Evolutionary conservation across 1,140 invertebrate species (phyloP).

Genomic region (Hyposmocoma kahamanoa): DNA sequence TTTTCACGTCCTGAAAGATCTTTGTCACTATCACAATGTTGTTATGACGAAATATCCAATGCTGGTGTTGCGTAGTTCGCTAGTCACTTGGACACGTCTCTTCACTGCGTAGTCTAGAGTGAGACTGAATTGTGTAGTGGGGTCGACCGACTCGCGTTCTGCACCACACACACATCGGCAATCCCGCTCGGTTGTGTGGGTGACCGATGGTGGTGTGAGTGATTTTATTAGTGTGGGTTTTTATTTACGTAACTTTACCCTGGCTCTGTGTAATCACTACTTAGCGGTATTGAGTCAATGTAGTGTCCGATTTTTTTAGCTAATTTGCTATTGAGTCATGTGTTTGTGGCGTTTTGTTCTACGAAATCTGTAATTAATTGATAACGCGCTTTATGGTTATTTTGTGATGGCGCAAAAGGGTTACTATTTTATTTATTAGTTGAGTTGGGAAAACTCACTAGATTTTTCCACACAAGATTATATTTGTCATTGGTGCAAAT

Average conservation of each 20-base stretch:
- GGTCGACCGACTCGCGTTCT: conserved; percentile 57
- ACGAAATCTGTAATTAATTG: conserved; percentile 58
- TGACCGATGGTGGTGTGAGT: conserved; percentile 21
- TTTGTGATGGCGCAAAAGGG: conserved; percentile 37
- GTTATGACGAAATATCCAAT: conserved; percentile 68
- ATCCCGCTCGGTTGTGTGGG: conserved; percentile 26
- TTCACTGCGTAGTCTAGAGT: conserved; percentile 46
- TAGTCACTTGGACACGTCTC: conserved; percentile 48
- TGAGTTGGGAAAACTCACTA: too few relatives aligned
- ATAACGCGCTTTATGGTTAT: conserved; percentile 30
- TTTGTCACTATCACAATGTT: conserved; percentile 68
- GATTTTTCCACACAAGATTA: too few relatives aligned
- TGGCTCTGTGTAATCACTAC: conserved; percentile 61
- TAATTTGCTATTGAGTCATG: conserved; percentile 68
- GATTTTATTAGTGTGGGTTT: conserved; percentile 30
- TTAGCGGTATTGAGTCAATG: conserved; percentile 62
- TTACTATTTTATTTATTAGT: too few relatives aligned
- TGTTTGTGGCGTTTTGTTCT: conserved; percentile 50
- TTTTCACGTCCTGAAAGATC: conserved; percentile 57
- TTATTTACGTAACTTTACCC: conserved; percentile 63
- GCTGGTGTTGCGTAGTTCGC: conserved; percentile 46
- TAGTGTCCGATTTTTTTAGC: conserved; percentile 63
- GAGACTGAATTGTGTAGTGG: conserved; percentile 69
- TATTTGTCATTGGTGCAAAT: too few relatives aligned
- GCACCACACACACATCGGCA: conserved; percentile 47